phyloP scores from a whole-genome alignment of 2,113 vertebrate genomes.

The Colius striatus region DNA sequence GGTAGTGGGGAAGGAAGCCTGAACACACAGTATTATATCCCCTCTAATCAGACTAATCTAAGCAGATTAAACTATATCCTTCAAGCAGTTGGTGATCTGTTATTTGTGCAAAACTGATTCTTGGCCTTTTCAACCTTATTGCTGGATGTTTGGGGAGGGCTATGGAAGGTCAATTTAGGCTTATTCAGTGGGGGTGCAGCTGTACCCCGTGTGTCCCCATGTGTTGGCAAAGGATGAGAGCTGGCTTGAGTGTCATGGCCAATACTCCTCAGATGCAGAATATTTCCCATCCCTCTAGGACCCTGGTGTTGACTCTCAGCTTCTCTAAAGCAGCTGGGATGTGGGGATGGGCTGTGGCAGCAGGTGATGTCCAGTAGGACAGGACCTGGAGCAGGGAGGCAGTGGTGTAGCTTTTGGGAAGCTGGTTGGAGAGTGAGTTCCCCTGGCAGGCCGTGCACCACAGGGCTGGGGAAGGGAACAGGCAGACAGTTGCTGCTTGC shows the following conservation, averaged over 20 bases:
- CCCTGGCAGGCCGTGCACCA: fast-evolving
- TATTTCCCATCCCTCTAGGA: background rate
- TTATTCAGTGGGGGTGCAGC: background rate
- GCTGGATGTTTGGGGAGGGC: background rate
- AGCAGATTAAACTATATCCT: background rate
- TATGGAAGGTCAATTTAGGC: background rate
- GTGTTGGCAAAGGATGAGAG: background rate
- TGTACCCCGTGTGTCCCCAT: fast-evolving
- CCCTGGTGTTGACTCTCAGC: too few relatives aligned
- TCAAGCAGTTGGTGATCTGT: background rate
- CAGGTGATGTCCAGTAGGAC: background rate
- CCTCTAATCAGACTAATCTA: background rate
- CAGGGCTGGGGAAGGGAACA: background rate
- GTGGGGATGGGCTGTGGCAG: fast-evolving
- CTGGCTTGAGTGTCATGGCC: background rate
- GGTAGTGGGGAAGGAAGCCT: background rate
- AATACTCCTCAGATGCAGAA: fast-evolving
- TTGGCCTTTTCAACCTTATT: background rate
- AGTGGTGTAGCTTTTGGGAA: background rate
- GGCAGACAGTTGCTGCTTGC: background rate
- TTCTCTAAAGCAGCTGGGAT: background rate
- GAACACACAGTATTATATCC: background rate
- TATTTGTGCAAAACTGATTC: background rate
- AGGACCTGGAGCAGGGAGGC: background rate
- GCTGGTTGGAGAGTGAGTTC: background rate